Base-by-base conservation (phyloP, 2,113 vertebrate species). In the Hemicordylus capensis region DNA sequence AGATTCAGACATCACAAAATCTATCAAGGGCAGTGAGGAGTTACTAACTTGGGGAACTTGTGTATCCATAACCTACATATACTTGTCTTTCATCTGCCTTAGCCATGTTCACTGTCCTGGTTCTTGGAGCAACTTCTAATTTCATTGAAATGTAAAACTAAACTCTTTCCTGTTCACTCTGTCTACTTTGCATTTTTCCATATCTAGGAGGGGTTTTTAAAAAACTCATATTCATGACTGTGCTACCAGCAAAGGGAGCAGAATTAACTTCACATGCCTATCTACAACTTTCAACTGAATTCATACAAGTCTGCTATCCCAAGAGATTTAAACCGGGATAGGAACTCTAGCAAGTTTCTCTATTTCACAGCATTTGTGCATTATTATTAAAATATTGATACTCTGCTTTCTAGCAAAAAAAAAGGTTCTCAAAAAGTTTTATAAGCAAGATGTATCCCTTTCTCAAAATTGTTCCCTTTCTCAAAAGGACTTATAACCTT, bases 71-170 rank as follows among this genome's bases (percentile, higher is more conserved):
- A 58, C 59, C 22, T 51, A 19, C n/a, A 39, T 54, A 4, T 76
- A 67, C 66, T 87, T 48, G 28, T 70, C 76, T 56, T 70, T 85
- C 88, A 6, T 34, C 22, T 17, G 34, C 70, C 58, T 11, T 85
- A 85, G 7, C 77, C 24, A 82, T 1, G 56, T 46, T 39, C 3
- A 51, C 70, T 77, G 61, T 2, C 91, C 89, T 34, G 85, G 56
- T 76, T 90, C 89, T 84, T 61, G 37, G 83, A 93, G 90, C 85
- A 87, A 92, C 85, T 81, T 70, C 74, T 88, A 58, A 93, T 84
- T 90, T 93, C 83, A 83, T 88, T 91, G 82, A 64, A 90, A 89
- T 92, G 89, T 93, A 85, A 95, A 94, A 76, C 87, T 90, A 93
- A 90, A 92, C 88, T 91, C 90, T 89, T 48, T 34, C 56, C 81